Base-by-base conservation (phyloP, 2,888 invertebrate species). In the Ophion ventricosus region DNA sequence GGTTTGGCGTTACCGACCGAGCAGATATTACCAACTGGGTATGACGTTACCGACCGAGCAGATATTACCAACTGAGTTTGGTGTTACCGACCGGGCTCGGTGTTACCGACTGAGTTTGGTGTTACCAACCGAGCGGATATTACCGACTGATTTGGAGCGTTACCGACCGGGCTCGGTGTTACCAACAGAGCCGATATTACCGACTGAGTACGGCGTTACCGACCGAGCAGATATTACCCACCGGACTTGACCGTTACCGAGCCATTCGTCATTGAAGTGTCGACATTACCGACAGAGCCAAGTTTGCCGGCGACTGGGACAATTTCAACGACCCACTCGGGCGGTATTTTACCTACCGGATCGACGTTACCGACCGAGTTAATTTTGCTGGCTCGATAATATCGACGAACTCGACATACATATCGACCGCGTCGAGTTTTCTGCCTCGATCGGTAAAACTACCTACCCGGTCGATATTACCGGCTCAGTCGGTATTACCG, bases 121-220 rank as follows among this genome's bases (percentile, higher is more conserved):
- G n/a, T n/a, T n/a, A n/a, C n/a, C n/a, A n/a, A n/a, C n/a, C n/a
- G n/a, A n/a, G n/a, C n/a, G n/a, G n/a, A n/a, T n/a, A n/a, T n/a
- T n/a, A n/a, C n/a, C n/a, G n/a, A n/a, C n/a, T n/a, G 1, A 49
- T 17, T 17, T 40, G 25, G 40, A 23, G 20, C n/a, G 40, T 49
- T 49, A 49, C 43, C 67, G 49, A 67, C 25, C 43, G n/a, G n/a
- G n/a, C n/a, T n/a, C 70, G 29, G 11, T n/a, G 11, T n/a, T n/a
- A n/a, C n/a, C n/a, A n/a, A n/a, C n/a, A n/a, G n/a, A n/a, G n/a
- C n/a, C n/a, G n/a, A 35, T 35, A 35, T 35, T 35, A 35, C 35
- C 35, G 35, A 35, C 35, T 8, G 35, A 35, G 35, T 35, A 7
- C 1, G 35, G 35, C 35, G 8, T 35, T 35, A 35, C 35, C 35